Conservation (phyloP, 2,797 vertebrate genomes). For the Astyanax mexicanus region DNA sequence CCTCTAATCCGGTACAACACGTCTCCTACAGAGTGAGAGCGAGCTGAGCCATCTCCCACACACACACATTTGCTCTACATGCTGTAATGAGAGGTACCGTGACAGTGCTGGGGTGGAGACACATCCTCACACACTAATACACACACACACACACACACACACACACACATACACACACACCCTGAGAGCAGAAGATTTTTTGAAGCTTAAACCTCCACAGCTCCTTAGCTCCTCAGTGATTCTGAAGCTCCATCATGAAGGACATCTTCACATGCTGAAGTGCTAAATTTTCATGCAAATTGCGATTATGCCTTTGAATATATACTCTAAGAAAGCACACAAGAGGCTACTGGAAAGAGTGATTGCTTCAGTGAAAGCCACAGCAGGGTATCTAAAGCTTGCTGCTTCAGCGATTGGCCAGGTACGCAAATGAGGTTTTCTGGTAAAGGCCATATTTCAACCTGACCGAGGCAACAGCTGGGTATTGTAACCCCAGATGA, state of each 20-base stretch:
- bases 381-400: too few relatives aligned
- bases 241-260: not conserved
- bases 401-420: not conserved
- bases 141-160: constrained; percentile 11
- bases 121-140: not conserved
- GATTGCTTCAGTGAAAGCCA: not conserved
- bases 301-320: not conserved
- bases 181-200: not conserved
- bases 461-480: not conserved
- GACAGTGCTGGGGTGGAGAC: not conserved
- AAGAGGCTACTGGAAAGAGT: not conserved
- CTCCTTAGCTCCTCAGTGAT: not conserved
- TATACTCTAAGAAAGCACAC: not conserved
- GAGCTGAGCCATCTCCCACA: constrained; percentile 39
- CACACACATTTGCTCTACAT: constrained; percentile 3
- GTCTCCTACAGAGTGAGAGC: constrained; percentile 51
- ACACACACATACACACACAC: constrained; percentile 12
- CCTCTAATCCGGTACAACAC: constrained; percentile 36
- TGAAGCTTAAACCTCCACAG: constrained; percentile 7
- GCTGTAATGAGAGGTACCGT: not conserved
- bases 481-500: not conserved
- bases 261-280: not conserved
- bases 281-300: constrained; percentile 2
- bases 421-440: not conserved
- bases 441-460: not conserved